Evolutionary conservation across 2,888 invertebrate species (phyloP).

Genomic region (Lepidocyrtinus sp.): DNA sequence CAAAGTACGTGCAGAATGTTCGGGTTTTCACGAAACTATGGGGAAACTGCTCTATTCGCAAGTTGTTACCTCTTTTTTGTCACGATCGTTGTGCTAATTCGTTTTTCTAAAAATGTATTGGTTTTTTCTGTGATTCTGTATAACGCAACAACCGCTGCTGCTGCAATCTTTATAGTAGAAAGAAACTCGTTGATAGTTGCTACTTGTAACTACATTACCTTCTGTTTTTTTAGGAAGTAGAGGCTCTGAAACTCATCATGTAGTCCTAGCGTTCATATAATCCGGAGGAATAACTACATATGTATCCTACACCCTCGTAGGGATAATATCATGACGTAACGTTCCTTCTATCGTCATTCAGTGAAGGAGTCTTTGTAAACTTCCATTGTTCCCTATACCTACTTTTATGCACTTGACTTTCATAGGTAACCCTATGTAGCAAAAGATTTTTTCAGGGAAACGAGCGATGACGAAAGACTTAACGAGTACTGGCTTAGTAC

Average conservation of each 20-base stretch:
- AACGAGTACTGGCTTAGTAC: slow-evolving; percentile 38
- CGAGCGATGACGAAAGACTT: slow-evolving; percentile 38
- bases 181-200: slow-evolving; percentile 27
- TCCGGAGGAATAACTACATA: no score
- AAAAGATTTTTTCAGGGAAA: neutral
- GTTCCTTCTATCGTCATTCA: neutral
- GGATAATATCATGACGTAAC: neutral
- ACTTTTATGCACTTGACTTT: neutral
- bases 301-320: neutral
- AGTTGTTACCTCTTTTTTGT: slow-evolving; percentile 18
- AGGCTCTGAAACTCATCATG: no score
- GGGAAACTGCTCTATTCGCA: slow-evolving; percentile 9
- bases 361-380: neutral
- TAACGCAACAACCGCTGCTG: neutral
- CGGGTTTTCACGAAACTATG: slow-evolving; percentile 24
- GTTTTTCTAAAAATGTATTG: neutral
- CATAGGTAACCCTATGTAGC: neutral
- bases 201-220: slow-evolving; percentile 38
- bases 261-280: no score
- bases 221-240: slow-evolving; percentile 24
- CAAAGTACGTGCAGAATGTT: slow-evolving; percentile 15
- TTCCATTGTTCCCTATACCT: slow-evolving; percentile 2
- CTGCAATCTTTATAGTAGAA: slow-evolving; percentile 37
- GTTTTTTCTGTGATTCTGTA: slow-evolving; percentile 1
- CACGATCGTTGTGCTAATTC: slow-evolving; percentile 19